Evolutionary conservation across 1,140 invertebrate genomes (phyloP), one percentile per base, ranked within the genome.

Genomic region (Nephotettix cincticeps): DNA sequence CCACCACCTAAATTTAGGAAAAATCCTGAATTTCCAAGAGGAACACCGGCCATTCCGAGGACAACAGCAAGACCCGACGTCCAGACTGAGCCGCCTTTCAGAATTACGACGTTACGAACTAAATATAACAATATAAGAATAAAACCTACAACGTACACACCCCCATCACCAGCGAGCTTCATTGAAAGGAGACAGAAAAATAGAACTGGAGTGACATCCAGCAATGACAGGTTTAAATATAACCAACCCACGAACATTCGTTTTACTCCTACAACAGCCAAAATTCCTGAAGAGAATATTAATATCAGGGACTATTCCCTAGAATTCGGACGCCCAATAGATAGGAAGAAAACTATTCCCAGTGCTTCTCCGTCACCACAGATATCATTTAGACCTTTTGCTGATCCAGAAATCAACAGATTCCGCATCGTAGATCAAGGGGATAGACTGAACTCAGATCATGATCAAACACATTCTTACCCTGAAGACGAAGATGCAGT

Each of bases 141-240:
- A 14, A 64, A 67, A 23, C 73, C 73, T 25, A 74, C 73, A 9
- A 74, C 73, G 1, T 74, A 74, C 51, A 69, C 73, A 21, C 73
- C 73, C n/a, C 51, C 68, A 19, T 36, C 68, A 14, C 32, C 47
- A 23, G 28, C 72, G 11, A 51, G 32, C 21, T 43, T 66, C 29
- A 1, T 71, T 11, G 51, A 65, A 14, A 70, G 65, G 28, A 36
- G 68, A 1, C 73, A 70, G 36, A 70, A 51, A 61, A 56, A 47
- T 66, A 68, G 73, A 54, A 66, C 51, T 64, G 30, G 61, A 19
- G 2, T n/a, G 1, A 1, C 30, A 23, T 2, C 25, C 27, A 13
- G 28, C 6, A 23, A 27, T 61, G 13, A 25, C n/a, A 51, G 21
- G 56, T 29, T 61, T 9, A 27, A 6, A 54, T 4, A 6, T 11